Conservation (phyloP, 2,888 invertebrate species). For the Drosophila mayaguana region DNA sequence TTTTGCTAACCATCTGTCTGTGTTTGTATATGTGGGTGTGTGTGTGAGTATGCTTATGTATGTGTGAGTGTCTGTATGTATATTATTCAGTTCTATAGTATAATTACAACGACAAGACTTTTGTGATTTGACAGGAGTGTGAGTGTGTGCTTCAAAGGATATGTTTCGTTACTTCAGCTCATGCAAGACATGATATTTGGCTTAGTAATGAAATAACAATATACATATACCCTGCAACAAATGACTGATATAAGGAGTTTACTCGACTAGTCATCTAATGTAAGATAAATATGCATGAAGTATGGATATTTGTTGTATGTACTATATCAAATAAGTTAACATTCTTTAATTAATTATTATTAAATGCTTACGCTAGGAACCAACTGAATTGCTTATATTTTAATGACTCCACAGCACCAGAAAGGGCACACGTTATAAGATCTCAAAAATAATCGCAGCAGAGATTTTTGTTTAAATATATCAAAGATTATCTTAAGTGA, state of each 20-base stretch:
- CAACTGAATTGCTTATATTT: too few relatives aligned
- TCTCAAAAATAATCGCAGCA: too few relatives aligned
- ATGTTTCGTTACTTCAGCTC: neutral
- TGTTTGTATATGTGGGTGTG: neutral
- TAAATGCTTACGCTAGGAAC: too few relatives aligned
- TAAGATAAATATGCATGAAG: too few relatives aligned
- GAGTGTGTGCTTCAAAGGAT: constrained; percentile 6
- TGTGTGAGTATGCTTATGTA: neutral
- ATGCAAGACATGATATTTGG: neutral
- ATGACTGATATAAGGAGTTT: neutral
- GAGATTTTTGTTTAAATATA: too few relatives aligned
- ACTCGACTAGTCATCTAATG: too few relatives aligned
- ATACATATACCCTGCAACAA: neutral
- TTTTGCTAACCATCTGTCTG: constrained; percentile 24
- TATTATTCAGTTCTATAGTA: constrained; percentile 34
- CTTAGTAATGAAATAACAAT: neutral
- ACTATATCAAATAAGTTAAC: neutral
- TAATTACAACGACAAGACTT: constrained; percentile 60
- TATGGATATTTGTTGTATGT: neutral
- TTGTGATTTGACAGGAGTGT: constrained; percentile 38
- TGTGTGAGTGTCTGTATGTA: neutral
- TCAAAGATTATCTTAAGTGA: too few relatives aligned
- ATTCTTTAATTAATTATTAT: too few relatives aligned
- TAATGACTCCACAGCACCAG: too few relatives aligned
- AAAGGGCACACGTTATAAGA: too few relatives aligned